Evolutionary conservation across 92 coral and sea anemone species (phyloP).

Genomic region (Siderastrea siderea): DNA sequence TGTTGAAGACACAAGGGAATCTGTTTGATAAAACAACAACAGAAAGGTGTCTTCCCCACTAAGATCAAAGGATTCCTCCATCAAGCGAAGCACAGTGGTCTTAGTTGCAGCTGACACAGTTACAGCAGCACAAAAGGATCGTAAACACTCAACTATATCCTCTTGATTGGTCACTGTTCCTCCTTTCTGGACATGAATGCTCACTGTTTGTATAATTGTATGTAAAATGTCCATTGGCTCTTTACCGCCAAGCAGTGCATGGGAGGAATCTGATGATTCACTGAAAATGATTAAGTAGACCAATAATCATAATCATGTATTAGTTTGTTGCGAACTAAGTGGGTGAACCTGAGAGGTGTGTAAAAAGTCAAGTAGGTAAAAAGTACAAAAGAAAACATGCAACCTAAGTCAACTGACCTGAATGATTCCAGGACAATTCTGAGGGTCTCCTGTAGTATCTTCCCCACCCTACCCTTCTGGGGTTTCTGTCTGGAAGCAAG

Average conservation of each 20-base stretch:
- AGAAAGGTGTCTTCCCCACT: slow-evolving; percentile 93
- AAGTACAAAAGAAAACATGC: not conserved
- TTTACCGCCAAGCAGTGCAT: slow-evolving; percentile 19
- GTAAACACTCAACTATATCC: slow-evolving; percentile 79
- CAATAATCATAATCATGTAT: no score
- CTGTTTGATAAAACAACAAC: slow-evolving; percentile 90
- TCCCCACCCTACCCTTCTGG: slow-evolving; percentile 80
- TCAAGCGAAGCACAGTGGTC: slow-evolving; percentile 81
- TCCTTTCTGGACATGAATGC: slow-evolving; percentile 72
- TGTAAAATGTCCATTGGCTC: slow-evolving; percentile 67
- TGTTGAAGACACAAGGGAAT: slow-evolving; percentile 84
- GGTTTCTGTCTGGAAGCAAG: slow-evolving; percentile 85
- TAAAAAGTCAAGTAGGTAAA: not conserved
- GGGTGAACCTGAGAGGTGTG: not conserved
- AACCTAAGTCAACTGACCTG: slow-evolving; percentile 55
- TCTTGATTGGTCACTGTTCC: slow-evolving; percentile 86
- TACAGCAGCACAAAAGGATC: slow-evolving; percentile 93
- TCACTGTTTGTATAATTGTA: slow-evolving; percentile 64
- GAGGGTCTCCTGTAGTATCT: slow-evolving; percentile 76
- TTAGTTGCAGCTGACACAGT: slow-evolving; percentile 82
- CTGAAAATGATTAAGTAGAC: slow-evolving; percentile 12
- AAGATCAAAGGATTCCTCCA: slow-evolving; percentile 85
- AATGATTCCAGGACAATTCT: slow-evolving; percentile 64
- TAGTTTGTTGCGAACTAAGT: no score
- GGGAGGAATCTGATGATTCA: slow-evolving; percentile 7